Percentiles rank a stretch among this genome's conserved stretches.
phyloP scores from a whole-genome alignment of 1,140 invertebrate species.

The Pomacea maculata region DNA sequence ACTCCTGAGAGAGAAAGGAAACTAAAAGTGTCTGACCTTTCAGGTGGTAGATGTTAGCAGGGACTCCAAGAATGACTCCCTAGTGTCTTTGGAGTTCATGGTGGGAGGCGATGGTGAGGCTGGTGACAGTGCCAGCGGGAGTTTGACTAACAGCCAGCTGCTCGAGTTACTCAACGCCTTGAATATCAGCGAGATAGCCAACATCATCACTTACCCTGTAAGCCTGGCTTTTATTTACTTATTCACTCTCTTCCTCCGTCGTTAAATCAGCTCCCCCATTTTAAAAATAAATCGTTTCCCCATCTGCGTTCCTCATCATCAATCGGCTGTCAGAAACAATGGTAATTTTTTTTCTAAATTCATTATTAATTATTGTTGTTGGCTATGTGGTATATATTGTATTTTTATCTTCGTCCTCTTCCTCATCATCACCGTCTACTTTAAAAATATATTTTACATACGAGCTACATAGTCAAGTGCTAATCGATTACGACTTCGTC shows the following conservation, averaged over 20 bases:
- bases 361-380: not conserved
- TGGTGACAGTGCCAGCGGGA: too few relatives aligned
- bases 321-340: not conserved
- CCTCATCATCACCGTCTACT: not conserved
- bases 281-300: not conserved
- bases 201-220: slow-evolving; percentile 13
- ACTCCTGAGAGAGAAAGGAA: not conserved
- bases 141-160: not conserved
- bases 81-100: not conserved
- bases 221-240: not conserved
- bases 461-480: too few relatives aligned
- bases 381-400: not conserved
- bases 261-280: not conserved
- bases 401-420: slow-evolving; percentile 1
- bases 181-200: not conserved
- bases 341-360: not conserved
- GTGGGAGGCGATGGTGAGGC: not conserved
- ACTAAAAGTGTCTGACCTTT: not conserved
- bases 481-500: too few relatives aligned
- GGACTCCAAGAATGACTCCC: not conserved
- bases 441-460: too few relatives aligned
- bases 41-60: slow-evolving; percentile 1
- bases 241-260: not conserved
- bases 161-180: not conserved
- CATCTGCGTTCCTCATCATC: not conserved